Evolutionary conservation across 2,797 vertebrate genomes (phyloP), one percentile per base, ranked within the genome.

Genomic region (Mus minutoides): DNA sequence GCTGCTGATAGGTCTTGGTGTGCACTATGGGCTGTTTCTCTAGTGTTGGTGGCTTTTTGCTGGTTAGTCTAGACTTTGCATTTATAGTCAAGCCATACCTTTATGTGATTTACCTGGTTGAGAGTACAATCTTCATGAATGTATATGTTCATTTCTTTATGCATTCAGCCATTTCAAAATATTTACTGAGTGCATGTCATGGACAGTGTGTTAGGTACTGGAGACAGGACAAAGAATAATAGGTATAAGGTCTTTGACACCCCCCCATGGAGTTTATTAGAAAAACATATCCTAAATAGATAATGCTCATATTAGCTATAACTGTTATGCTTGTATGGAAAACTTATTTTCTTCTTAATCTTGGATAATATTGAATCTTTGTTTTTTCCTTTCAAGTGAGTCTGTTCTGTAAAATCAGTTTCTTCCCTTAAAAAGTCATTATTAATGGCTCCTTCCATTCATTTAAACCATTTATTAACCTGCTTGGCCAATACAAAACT

Each of bases 291-390:
- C 85, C 54, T 86, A 97, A 91, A 88, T 86, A 85, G 96, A 82
- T 69, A 92, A 86, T 69, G 49, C 0, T 78, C 88, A 93, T 86
- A 90, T 85, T 88, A 85, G 88, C 84, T 93, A 52, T 64, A 94
- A 64, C 52, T 90, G 4, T 87, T 46, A 78, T 22, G 79, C 77
- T 92, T 92, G 6, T 54, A 67, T 37, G 43, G 37, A 14, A 96
- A 89, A 46, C 31, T 94, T 76, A 54, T 87, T 94, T 96, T 89
- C 54, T 88, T 97, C 90, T 76, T 88, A 93, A 60, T 83, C 49
- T 85, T 73, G 58, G 10, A 94, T 94, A 80, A 73, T 24, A 43
- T 46, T 40, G 16, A 93, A n/a, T 96, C 6, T 87, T 26, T n/a
- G n/a, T n/a, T 26, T 76, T 69, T 94, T 69, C 78, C 52, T 89